Evolutionary conservation across 1,140 invertebrate species (phyloP).

Genomic region (Cepaea nemoralis): DNA sequence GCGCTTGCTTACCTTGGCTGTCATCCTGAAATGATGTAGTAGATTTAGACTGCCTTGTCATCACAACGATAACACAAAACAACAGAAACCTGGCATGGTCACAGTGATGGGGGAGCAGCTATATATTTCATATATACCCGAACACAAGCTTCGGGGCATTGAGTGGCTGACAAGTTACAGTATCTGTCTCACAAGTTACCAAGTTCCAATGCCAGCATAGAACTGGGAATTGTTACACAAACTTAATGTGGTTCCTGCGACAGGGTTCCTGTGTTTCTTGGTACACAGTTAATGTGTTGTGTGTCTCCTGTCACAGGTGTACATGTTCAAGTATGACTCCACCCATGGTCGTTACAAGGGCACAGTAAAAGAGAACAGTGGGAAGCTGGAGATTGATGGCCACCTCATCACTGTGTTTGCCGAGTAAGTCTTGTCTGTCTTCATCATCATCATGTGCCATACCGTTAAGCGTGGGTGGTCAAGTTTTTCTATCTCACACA

Average conservation of each 20-base stretch:
- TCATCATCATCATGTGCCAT: too few relatives aligned
- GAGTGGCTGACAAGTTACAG: background rate
- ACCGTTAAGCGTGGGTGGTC: too few relatives aligned
- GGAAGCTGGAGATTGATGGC: slow-evolving; percentile 86
- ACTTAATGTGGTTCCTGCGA: background rate
- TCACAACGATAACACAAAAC: too few relatives aligned
- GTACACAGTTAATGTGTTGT: background rate
- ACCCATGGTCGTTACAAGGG: slow-evolving; percentile 94
- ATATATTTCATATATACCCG: background rate
- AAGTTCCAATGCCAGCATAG: too few relatives aligned
- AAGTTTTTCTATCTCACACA: too few relatives aligned
- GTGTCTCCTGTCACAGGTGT: slow-evolving; percentile 74
- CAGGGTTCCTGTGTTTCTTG: background rate
- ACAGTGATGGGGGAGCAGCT: too few relatives aligned
- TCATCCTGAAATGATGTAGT: too few relatives aligned
- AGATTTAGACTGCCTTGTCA: too few relatives aligned
- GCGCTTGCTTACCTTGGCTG: too few relatives aligned
- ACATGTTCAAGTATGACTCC: slow-evolving; percentile 98
- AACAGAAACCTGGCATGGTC: too few relatives aligned
- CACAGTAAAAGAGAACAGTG: slow-evolving; percentile 81
- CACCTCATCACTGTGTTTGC: slow-evolving; percentile 64
- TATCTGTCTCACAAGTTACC: background rate
- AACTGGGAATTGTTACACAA: too few relatives aligned
- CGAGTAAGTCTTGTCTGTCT: slow-evolving; percentile 50
- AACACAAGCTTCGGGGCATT: background rate